Evolutionary conservation across 2,113 vertebrate genomes (phyloP).

Genomic region (Carollia perspicillata): DNA sequence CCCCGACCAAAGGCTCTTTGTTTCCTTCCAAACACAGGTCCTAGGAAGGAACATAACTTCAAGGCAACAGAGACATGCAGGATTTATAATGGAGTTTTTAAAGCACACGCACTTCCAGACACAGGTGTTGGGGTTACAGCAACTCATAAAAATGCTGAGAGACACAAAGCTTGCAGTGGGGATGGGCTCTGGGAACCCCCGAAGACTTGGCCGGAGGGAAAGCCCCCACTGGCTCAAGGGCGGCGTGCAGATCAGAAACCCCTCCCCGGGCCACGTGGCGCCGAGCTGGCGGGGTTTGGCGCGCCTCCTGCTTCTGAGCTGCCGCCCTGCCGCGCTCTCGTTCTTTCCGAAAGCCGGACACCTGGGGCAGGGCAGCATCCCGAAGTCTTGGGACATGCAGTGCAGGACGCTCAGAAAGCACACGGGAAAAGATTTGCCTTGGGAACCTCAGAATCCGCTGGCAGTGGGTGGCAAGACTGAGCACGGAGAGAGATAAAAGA

Average conservation of each 20-base stretch:
- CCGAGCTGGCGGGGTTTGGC: constrained; percentile 49
- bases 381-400: constrained; percentile 21
- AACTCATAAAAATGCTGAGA: constrained; percentile 63
- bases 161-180: neutral
- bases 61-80: constrained; percentile 46
- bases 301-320: neutral
- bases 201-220: no score
- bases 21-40: constrained; percentile 26
- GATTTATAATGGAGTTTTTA: constrained; percentile 43
- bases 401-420: neutral
- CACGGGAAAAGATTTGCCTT: neutral
- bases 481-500: neutral
- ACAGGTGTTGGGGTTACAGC: constrained; percentile 50
- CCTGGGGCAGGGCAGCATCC: neutral
- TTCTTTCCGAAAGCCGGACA: neutral
- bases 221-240: constrained; percentile 43
- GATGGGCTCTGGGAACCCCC: constrained; percentile 48
- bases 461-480: neutral
- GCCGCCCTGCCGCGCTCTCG: constrained; percentile 3
- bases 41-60: constrained; percentile 40
- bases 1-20: neutral
- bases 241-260: constrained; percentile 61
- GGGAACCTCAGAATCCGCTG: neutral
- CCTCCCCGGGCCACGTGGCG: constrained; percentile 37
- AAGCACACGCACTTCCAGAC: constrained; percentile 46